phyloP scores from a whole-genome alignment of 2,888 invertebrate species.

The Biston betularia region DNA sequence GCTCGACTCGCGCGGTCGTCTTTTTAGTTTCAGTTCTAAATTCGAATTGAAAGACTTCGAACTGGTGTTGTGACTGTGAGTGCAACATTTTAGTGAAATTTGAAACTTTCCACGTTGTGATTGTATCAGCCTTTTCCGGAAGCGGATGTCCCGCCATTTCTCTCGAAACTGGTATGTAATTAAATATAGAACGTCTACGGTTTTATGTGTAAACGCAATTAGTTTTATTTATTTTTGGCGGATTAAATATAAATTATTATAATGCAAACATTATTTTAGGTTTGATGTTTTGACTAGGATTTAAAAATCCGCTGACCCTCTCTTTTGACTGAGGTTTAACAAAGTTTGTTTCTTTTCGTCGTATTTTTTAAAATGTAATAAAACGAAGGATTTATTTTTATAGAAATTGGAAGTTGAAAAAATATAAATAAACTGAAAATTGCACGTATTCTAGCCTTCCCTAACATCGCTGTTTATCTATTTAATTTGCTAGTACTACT shows the following conservation, averaged over 20 bases:
- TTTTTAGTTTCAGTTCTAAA: conserved; percentile 48
- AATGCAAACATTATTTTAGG: neutral
- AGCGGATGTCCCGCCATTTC: conserved; percentile 60
- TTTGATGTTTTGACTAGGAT: no score
- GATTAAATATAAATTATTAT: conserved; percentile 35
- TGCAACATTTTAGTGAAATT: conserved; percentile 45
- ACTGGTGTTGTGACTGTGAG: conserved; percentile 64
- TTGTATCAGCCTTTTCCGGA: conserved; percentile 45
- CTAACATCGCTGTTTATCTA: no score
- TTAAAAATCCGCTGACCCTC: no score
- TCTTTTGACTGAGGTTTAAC: no score
- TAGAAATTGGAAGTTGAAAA: no score
- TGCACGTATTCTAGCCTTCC: no score
- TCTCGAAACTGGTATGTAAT: conserved; percentile 78
- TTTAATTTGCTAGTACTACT: no score
- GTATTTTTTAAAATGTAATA: no score
- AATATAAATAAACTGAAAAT: no score
- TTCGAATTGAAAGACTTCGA: conserved; percentile 57
- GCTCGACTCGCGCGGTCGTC: conserved; percentile 64
- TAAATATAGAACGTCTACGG: conserved; percentile 78
- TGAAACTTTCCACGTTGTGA: conserved; percentile 53
- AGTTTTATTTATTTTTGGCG: conserved; percentile 64
- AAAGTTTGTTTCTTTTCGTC: no score
- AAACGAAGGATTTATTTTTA: no score
- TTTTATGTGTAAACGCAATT: conserved; percentile 79